Conservation (phyloP, 1,140 invertebrate genomes). For the Tribolium castaneum region DNA sequence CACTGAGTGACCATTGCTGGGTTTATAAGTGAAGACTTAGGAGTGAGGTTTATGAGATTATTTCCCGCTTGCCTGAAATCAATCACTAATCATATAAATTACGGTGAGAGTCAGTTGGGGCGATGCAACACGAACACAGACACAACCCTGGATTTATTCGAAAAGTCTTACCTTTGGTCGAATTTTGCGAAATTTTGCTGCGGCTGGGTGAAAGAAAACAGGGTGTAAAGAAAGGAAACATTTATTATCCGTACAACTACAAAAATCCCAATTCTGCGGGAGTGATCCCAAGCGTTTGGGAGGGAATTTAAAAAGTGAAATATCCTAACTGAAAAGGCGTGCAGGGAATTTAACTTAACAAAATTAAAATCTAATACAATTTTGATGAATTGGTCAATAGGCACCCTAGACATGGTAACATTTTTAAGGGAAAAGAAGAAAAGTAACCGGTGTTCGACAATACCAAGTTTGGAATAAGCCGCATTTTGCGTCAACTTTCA, state of each 20-base stretch:
- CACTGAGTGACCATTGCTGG: not conserved
- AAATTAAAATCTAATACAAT: conserved; percentile 40
- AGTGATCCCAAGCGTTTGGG: conserved; percentile 17
- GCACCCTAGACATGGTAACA: conserved; percentile 52
- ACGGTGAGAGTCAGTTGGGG: not conserved
- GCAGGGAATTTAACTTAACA: conserved; percentile 28
- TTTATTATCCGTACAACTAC: conserved; percentile 40
- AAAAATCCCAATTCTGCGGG: conserved; percentile 25
- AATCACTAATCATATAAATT: conserved; percentile 23
- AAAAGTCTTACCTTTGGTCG: conserved; percentile 6
- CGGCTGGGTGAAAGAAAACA: conserved; percentile 24
- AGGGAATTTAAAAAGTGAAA: conserved; percentile 38
- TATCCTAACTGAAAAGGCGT: conserved; percentile 38
- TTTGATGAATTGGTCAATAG: conserved; percentile 48
- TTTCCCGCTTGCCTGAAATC: conserved; percentile 23
- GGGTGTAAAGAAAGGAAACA: conserved; percentile 34
- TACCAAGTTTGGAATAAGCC: conserved; percentile 38
- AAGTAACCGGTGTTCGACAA: conserved; percentile 44
- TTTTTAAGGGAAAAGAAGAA: conserved; percentile 32
- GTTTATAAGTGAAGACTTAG: conserved; percentile 12
- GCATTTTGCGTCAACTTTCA: conserved; percentile 47
- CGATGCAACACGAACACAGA: not conserved
- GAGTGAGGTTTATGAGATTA: conserved; percentile 25
- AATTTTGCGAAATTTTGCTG: conserved; percentile 4
- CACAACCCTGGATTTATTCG: not conserved